Base-by-base conservation (phyloP, 1,140 invertebrate species). In the Anoplolepis gracilipes region DNA sequence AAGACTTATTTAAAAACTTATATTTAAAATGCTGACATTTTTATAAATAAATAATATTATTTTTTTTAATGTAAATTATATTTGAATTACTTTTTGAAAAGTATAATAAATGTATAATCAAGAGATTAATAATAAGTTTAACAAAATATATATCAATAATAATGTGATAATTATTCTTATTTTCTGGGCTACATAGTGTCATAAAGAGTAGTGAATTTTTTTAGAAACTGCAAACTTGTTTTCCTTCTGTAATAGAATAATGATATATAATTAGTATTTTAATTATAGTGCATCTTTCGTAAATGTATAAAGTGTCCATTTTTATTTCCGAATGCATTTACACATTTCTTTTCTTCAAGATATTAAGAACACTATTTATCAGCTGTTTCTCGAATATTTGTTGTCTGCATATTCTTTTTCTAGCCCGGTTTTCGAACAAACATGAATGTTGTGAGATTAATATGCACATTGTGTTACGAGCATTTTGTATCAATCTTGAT, bases 371-470 rank as follows among this genome's bases (percentile, higher is more conserved):
- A 3, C 6, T 57, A 55, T n/a, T 13, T 33, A 1, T 72, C 19
- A 13, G 2, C 30, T 70, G 16, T 30, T 72, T 16, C 46, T 76
- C 8, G 8, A 16, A 39, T 61, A 28, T 76, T 75, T 3, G 28
- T n/a, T n/a, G n/a, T n/a, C 4, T 11, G 13, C 0, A 22, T 39
- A 3, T 2, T 39, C 7, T 36, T 11, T 55, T 55, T 36, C 13
- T 65, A 65, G 10, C n/a, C 0, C 22, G 42, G 33, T 76, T 76
- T 61, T 76, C 10, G 11, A 55, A 61, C 10, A 42, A 76, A 76
- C 19, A 33, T 6, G 19, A 19, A 5, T 61, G 36, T 62, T 11
- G 36, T 28, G 33, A 61, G n/a, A 75, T 39, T 61, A 75, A 75
- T n/a, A 13, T 42, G 33, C 19, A 6, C 16, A 19, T n/a, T 19